Evolutionary conservation across 2,888 invertebrate species (phyloP), one percentile per base, ranked within the genome.

Genomic region (Archips crataeganus): DNA sequence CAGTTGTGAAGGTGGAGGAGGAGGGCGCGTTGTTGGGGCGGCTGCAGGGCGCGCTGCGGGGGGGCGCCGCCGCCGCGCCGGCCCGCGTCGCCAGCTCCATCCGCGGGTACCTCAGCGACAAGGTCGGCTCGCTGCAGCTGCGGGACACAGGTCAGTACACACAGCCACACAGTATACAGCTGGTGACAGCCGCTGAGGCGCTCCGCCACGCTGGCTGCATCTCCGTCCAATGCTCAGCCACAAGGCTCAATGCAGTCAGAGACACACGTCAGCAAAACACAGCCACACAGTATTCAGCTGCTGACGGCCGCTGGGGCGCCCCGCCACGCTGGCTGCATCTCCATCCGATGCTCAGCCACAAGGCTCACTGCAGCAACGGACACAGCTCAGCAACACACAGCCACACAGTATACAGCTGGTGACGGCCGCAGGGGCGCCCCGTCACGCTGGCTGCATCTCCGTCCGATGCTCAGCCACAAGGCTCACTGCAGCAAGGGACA

Each of bases 61-160:
- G 96, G 90, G 95, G 96, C 87, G 96, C 96, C 84, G 95, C 96
- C 87, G 96, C 96, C 87, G 95, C 96, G 87, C 96, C 96, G 82
- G 95, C 96, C 89, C 95, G 96, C 83, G 96, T 97, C 86, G 97
- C 97, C 88, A 96, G 95, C 93, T 96, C 96, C 92, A 96, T 97
- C 91, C 95, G 96, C 87, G 97, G 97, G 84, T 97, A 95, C 95
- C 95, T 97, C 82, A 94, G 95, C 86, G 95, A 95, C 91, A 95
- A 96, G 85, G 95, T 96, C 90, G 94, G 96, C 90, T 95, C 96
- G 87, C 94, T 96, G 88, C 95, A 96, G 92, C 95, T 96, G 68
- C 95, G 96, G 85, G 97, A 97, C 86, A 96, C 97, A 96, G 97
- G 97, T 97, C 83, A 95, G 95, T 81, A 23, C 15, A 13, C 2